Evolutionary conservation across 1,140 invertebrate species (phyloP).

Genomic region (Papilio polyxenes): DNA sequence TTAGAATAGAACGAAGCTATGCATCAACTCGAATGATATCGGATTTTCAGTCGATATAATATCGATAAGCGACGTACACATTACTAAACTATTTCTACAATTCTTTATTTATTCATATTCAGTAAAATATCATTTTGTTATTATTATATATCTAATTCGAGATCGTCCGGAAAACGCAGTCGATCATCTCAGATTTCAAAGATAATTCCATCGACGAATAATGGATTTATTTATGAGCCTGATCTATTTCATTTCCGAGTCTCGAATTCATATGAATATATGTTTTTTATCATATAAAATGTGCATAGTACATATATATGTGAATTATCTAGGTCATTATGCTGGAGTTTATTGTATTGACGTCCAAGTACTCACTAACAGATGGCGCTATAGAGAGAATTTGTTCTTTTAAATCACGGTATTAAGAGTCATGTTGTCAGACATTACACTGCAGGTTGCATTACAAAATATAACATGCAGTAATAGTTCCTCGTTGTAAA

Average conservation of each 20-base stretch:
- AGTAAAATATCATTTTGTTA: not conserved
- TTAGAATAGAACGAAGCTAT: too few relatives aligned
- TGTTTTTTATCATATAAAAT: not conserved
- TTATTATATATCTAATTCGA: not conserved
- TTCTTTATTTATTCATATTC: not conserved
- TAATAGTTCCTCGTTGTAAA: too few relatives aligned
- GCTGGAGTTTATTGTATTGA: too few relatives aligned
- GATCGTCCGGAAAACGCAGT: slow-evolving; percentile 1
- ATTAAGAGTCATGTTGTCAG: not conserved
- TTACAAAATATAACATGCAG: too few relatives aligned
- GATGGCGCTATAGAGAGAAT: not conserved
- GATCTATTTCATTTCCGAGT: slow-evolving; percentile 2
- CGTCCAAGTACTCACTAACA: not conserved
- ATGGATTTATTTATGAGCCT: slow-evolving; percentile 2
- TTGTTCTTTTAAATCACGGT: not conserved
- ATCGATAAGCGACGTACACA: not conserved
- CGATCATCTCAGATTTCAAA: slow-evolving; percentile 1
- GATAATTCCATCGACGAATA: not conserved
- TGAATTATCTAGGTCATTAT: too few relatives aligned
- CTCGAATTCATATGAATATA: not conserved
- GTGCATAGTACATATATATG: too few relatives aligned
- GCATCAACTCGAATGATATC: not conserved
- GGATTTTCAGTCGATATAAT: not conserved
- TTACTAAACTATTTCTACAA: not conserved
- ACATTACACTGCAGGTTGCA: too few relatives aligned